Conservation (phyloP, 2,113 vertebrate genomes). For the Zapornia atra region DNA sequence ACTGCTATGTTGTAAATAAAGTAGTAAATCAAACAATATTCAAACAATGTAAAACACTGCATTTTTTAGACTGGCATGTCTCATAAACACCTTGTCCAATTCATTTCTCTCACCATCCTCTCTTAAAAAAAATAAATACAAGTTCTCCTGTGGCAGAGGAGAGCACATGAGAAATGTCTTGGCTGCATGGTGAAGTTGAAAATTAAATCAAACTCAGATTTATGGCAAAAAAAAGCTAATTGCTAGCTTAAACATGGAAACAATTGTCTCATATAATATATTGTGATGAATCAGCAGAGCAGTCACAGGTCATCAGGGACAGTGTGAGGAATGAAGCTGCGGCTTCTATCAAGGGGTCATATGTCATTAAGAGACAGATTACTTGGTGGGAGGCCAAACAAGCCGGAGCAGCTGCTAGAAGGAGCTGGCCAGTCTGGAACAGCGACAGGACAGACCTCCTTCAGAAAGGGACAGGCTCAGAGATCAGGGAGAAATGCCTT, state of each 20-base stretch:
- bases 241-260: slow-evolving; percentile 38
- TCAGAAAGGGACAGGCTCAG: background rate
- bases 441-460: background rate
- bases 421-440: background rate
- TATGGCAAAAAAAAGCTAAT: slow-evolving; percentile 24
- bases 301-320: slow-evolving; percentile 8
- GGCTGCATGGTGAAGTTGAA: background rate
- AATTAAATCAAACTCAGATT: slow-evolving; percentile 48
- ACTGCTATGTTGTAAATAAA: slow-evolving; percentile 45
- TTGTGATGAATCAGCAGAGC: slow-evolving; percentile 47
- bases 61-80: slow-evolving; percentile 18
- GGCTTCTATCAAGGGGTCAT: background rate
- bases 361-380: background rate
- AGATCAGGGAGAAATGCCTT: background rate
- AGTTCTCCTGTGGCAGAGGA: background rate
- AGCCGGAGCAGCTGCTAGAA: background rate
- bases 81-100: slow-evolving; percentile 53
- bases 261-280: slow-evolving; percentile 50
- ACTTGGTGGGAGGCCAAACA: background rate
- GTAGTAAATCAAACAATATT: slow-evolving; percentile 52
- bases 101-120: slow-evolving; percentile 9
- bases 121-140: background rate
- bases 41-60: slow-evolving; percentile 26
- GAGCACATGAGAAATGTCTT: slow-evolving; percentile 12
- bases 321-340: background rate